phyloP scores from a whole-genome alignment of 2,113 vertebrate genomes.

The Conger conger region DNA sequence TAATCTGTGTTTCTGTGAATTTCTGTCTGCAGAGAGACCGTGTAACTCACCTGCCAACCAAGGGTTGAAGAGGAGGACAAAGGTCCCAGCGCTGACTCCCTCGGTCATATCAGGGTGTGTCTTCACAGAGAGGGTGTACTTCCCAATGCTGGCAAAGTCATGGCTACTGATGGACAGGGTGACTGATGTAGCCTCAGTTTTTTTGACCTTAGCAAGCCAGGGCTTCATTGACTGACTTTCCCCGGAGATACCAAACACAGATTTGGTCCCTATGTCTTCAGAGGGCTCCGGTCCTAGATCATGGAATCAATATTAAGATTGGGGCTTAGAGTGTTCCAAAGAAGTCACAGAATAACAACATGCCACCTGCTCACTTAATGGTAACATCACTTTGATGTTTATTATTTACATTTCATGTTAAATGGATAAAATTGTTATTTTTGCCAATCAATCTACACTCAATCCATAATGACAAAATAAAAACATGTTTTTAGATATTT shows the following conservation, averaged over 20 bases:
- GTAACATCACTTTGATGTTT: too few species aligned
- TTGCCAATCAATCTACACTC: too few species aligned
- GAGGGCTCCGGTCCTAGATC: constrained; percentile 65
- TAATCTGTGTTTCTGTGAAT: too few species aligned
- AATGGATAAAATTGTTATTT: too few species aligned
- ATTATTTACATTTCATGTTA: too few species aligned
- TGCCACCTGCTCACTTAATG: too few species aligned
- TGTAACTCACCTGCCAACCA: constrained; percentile 43
- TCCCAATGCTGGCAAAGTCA: constrained; percentile 68
- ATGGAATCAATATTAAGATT: too few species aligned
- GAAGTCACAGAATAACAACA: too few species aligned
- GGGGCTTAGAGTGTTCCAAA: too few species aligned
- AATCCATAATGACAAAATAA: too few species aligned
- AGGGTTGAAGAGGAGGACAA: constrained; percentile 70
- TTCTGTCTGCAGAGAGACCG: too few species aligned
- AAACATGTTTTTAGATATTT: too few species aligned
- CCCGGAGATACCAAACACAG: constrained; percentile 58
- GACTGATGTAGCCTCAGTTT: constrained; percentile 43
- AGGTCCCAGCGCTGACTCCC: constrained; percentile 48
- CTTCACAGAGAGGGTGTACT: constrained; percentile 62
- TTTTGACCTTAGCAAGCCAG: constrained; percentile 66
- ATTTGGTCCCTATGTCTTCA: constrained; percentile 54
- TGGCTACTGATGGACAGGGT: constrained; percentile 64
- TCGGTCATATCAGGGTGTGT: constrained; percentile 18
- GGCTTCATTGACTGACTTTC: constrained; percentile 35